Evolutionary conservation across 2,797 vertebrate genomes (phyloP), one percentile per base, ranked within the genome.

Genomic region (Buceros bicornis): DNA sequence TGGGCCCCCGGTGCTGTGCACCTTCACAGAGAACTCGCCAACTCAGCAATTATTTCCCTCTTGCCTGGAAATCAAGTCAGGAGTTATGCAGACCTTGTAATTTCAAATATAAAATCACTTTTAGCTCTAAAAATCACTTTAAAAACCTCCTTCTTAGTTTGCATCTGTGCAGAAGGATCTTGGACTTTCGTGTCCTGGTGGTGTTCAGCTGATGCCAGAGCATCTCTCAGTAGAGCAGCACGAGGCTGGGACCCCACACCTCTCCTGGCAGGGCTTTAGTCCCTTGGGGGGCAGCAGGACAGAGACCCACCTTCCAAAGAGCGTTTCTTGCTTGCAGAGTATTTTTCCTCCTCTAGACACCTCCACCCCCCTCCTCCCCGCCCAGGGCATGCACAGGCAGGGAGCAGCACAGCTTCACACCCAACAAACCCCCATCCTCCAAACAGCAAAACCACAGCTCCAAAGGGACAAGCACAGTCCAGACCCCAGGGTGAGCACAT

Each of bases 1-100:
- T 43, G 89, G 47, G 85, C 33, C 67, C 24, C 6, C 0, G 0
- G 66, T 1, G 1, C 31, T 8, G 2, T 1, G 7, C 73, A 82
- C 56, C 58, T 65, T 48, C 71, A 3, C 2, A 0, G 56, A 88
- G 51, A 70, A 20, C 58, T 69, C 5, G 13, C 81, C 16, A 51
- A 72, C 37, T 84, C 83, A 79, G 87, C 91, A 70, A 40, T 33
- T 24, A 10, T 43, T 58, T 33, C 37, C 33, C 62, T 84, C 84
- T 69, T 54, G 54, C 74, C 67, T 87, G 56, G 31, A 92, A 64
- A 37, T 17, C 54, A 69, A 73, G 66, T 37, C 72, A 60, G 70
- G 60, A 78, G 57, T 80, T 86, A 60, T 2, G 65, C 7, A 74
- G 69, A 58, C 24, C 17, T 86, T 47, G 13, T 25, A 13, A 76